Conservation (phyloP, 1,140 invertebrate genomes). For the Drosophila parabipectinata region DNA sequence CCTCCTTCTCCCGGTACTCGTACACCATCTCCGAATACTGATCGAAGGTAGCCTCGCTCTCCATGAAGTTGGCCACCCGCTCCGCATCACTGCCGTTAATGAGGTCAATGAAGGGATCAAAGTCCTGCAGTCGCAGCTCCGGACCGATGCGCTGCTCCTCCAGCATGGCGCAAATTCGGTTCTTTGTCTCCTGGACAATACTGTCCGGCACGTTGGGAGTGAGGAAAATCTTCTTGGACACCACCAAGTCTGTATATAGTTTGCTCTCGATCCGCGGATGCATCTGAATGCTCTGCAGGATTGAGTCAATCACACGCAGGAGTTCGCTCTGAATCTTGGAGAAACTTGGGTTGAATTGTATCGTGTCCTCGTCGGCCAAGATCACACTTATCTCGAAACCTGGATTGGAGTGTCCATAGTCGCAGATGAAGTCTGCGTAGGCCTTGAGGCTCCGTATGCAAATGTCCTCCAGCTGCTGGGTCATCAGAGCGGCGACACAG, state of each 20-base stretch:
- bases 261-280: constrained; percentile 89
- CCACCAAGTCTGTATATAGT: constrained; percentile 72
- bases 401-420: constrained; percentile 89
- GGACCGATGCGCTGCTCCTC: constrained; percentile 89
- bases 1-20: constrained; percentile 87
- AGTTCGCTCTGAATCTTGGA: constrained; percentile 89
- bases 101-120: constrained; percentile 92
- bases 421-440: constrained; percentile 90
- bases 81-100: constrained; percentile 89
- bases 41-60: constrained; percentile 88
- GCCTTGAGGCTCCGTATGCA: constrained; percentile 92
- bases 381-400: constrained; percentile 90
- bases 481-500: constrained; percentile 93
- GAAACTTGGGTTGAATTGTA: constrained; percentile 93
- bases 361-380: constrained; percentile 87
- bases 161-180: constrained; percentile 86
- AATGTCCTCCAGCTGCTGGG: constrained; percentile 91
- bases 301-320: constrained; percentile 89
- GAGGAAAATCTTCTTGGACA: constrained; percentile 64
- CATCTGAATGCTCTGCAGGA: constrained; percentile 88
- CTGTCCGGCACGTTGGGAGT: constrained; percentile 89
- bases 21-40: constrained; percentile 88
- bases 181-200: constrained; percentile 86
- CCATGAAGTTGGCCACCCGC: constrained; percentile 89
- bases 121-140: constrained; percentile 89